These are phyloP conservation scores for Drosophila kurseongensis DNA, from an alignment of 1,140 invertebrate genomes.

Conservation along the genomic window DNA sequence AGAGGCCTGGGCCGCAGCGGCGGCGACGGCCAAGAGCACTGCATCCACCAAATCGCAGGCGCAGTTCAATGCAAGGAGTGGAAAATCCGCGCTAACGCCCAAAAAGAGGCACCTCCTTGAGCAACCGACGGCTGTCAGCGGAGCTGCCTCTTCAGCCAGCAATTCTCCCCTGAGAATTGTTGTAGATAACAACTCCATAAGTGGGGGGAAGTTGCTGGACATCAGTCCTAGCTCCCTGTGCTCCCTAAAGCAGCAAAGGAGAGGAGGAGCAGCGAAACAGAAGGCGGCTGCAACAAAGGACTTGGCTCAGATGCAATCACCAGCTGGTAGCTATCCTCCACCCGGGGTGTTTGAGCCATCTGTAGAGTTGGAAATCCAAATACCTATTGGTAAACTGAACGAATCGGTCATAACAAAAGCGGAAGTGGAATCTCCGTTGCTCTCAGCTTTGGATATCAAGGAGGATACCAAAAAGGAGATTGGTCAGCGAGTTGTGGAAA, in stretches of 20 bases:
- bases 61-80: slow-evolving; percentile 71
- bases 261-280: slow-evolving; percentile 36
- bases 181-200: slow-evolving; percentile 75
- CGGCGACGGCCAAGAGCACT: slow-evolving; percentile 67
- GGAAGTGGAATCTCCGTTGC: slow-evolving; percentile 73
- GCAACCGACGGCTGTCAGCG: slow-evolving; percentile 9
- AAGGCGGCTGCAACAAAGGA: slow-evolving; percentile 32
- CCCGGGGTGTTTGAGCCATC: slow-evolving; percentile 88
- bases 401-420: slow-evolving; percentile 84
- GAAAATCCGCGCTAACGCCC: slow-evolving; percentile 84
- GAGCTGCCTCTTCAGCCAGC: slow-evolving; percentile 41
- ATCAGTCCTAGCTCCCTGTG: slow-evolving; percentile 76
- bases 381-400: slow-evolving; percentile 85
- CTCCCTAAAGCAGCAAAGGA: slow-evolving; percentile 67
- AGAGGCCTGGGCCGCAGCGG: slow-evolving; percentile 78
- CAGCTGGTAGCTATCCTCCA: slow-evolving; percentile 82
- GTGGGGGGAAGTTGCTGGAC: slow-evolving; percentile 70
- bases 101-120: slow-evolving; percentile 86
- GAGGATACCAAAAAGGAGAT: slow-evolving; percentile 61
- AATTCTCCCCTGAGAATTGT: slow-evolving; percentile 71
- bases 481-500: slow-evolving; percentile 75
- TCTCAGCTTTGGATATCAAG: slow-evolving; percentile 63
- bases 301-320: slow-evolving; percentile 37
- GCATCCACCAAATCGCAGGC: slow-evolving; percentile 76
- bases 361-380: slow-evolving; percentile 87